phyloP scores from a whole-genome alignment of 2,888 invertebrate genomes.

The Nomada ruficornis region DNA sequence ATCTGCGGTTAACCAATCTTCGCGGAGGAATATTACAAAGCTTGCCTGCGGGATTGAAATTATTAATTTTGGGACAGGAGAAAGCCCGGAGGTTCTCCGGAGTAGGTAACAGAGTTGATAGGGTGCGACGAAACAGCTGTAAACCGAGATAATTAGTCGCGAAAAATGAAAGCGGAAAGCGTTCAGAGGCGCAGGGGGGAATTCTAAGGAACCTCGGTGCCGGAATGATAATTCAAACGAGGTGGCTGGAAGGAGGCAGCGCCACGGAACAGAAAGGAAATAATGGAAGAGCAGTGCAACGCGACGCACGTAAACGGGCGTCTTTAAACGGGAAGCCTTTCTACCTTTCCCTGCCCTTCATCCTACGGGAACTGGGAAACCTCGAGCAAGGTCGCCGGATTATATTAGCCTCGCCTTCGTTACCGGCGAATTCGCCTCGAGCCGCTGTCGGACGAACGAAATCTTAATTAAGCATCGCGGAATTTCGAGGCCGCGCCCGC shows the following conservation, averaged over 20 bases:
- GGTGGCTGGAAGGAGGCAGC: conserved; percentile 20
- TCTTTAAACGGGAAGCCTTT: conserved; percentile 66
- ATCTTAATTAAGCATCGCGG: conserved; percentile 55
- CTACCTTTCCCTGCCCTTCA: conserved; percentile 22
- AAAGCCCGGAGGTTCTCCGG: not conserved
- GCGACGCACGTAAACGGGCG: conserved; percentile 57
- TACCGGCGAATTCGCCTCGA: conserved; percentile 18
- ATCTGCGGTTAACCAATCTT: no score
- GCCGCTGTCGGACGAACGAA: conserved; percentile 23
- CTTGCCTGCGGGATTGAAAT: not conserved
- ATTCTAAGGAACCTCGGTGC: conserved; percentile 5
- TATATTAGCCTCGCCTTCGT: conserved; percentile 68
- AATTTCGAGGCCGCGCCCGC: not conserved
- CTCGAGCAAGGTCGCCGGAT: conserved; percentile 63
- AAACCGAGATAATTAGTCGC: conserved; percentile 28
- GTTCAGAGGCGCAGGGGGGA: conserved; percentile 11
- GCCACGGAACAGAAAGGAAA: conserved; percentile 53
- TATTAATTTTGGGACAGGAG: no score
- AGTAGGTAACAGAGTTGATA: not conserved
- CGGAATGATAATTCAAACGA: conserved; percentile 57
- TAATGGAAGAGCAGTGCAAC: conserved; percentile 52
- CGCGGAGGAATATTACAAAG: no score
- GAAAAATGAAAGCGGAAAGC: conserved; percentile 21
- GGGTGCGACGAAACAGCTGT: conserved; percentile 3
- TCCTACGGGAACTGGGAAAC: conserved; percentile 14